Base-by-base conservation (phyloP, 53 echinoderm and acorn worm species). In the Patiria pectinifera region DNA sequence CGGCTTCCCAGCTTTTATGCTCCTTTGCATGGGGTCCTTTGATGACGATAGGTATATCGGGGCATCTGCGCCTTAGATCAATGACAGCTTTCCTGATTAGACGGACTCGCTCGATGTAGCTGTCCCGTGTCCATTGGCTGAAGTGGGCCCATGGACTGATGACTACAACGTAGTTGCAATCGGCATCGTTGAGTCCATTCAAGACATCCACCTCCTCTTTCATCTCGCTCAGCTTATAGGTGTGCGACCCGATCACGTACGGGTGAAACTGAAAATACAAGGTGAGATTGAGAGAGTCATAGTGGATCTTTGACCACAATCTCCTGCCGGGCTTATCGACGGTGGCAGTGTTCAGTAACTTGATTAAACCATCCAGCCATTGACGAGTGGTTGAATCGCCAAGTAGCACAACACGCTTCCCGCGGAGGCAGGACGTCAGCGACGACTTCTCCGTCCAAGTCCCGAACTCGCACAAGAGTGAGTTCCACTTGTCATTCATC, bases 61-160 rank as follows among this genome's bases (percentile, higher is more conserved):
- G 94, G 91, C 94, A 93, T 6, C 85, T 62, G 14, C 79, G 45
- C 26, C 84, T 69, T 26, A 93, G 74, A 69, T 58, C 62, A 43
- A 91, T 18, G 14, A 93, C 49, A 10, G 91, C 94, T 35, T 79
- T 46, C 24, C 94, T 58, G 5, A 93, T 75, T 15, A 85, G 85
- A 58, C 85, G 89, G 19, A 85, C 61, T 49, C 94, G 61, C 26
- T 93, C 94, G 23, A 78, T 75, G 85, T 93, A 93, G 11, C 84
- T 91, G 45, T 69, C 91, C 4, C 91, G 91, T 4, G 94, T 91
- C 94, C 94, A 93, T 10, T 89, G 80, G n/a, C 91, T 63, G 46
- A 91, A 93, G 58, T 93, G 94, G 3, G 94, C 94, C 94, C 94
- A 91, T 19, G 80, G 94, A 19, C 85, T 80, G 71, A 93, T 35